Base-by-base conservation (phyloP, 2,113 vertebrate genomes). In the Mesocricetus auratus region DNA sequence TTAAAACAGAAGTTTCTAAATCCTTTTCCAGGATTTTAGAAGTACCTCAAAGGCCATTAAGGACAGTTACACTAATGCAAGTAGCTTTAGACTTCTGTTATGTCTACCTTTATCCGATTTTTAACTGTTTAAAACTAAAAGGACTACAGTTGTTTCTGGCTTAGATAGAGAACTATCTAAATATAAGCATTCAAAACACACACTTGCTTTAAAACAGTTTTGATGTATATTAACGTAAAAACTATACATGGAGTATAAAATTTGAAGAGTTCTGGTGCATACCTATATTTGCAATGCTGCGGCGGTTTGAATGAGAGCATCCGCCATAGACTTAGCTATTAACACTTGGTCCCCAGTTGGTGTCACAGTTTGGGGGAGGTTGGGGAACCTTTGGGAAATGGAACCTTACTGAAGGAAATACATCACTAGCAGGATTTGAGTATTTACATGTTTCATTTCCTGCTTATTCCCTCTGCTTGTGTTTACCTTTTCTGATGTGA, bases 101-200 rank as follows among this genome's bases (percentile, higher is more conserved):
- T 36, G 19, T 93, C 50, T 31, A 66, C 89, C 94, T 93, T 91
- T 91, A 86, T 39, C 64, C 6, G 81, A 5, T 92, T 95, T 95
- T 89, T 94, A 95, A 45, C 92, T 83, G 89, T 81, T 96, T 77
- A 95, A 89, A 91, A 60, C 90, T 78, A 66, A n/a, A 82, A 86
- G 17, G 42, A 53, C 33, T 71, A 12, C 21, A 45, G 21, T 8
- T 90, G 36, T 90, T 75, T 75, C 33, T 94, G 26, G 42, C 93
- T 96, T 64, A 47, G 33, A 31, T 71, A 53, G 24, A 56, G 77
- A 36, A 42, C 17, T 85, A 77, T 77, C 74, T 87, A 88, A 73
- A 87, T 64, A 69, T 19, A 73, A 91, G 60, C 21, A 91, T 16
- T 73, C 85, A 60, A 85, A 74, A 58, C 36, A 31, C 17, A 22